phyloP scores from a whole-genome alignment of 1,140 invertebrate species.

The Papilio polyxenes region DNA sequence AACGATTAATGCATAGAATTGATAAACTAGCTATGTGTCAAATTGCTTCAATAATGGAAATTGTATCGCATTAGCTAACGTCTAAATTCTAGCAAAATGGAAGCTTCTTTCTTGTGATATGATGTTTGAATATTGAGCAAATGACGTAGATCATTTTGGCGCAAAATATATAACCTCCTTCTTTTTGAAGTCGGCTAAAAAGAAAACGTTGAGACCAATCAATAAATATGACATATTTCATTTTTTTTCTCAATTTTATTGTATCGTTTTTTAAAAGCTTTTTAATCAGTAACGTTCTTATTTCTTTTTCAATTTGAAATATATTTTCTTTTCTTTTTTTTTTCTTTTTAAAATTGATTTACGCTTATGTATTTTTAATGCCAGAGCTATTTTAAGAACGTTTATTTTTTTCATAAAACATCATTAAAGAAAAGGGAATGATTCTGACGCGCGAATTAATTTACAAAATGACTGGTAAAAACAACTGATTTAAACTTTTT shows the following conservation, averaged over 20 bases:
- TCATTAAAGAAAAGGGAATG: neutral
- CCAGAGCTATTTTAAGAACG: too few relatives aligned
- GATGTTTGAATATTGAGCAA: conserved; percentile 66
- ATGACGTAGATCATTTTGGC: conserved; percentile 39
- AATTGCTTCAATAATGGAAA: conserved; percentile 24
- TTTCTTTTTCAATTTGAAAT: neutral
- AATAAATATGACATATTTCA: neutral
- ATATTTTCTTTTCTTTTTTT: neutral
- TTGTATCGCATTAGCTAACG: conserved; percentile 20
- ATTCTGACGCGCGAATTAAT: neutral
- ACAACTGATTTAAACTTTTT: neutral
- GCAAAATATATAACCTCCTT: neutral
- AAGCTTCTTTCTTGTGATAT: conserved; percentile 63
- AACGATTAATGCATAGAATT: conserved; percentile 12
- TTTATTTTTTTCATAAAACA: neutral
- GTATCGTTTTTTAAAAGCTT: neutral
- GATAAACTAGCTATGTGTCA: conserved; percentile 30
- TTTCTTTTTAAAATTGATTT: neutral
- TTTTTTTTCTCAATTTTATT: neutral
- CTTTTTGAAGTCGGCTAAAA: neutral
- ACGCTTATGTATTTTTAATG: too few relatives aligned
- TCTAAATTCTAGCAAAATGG: conserved; percentile 65
- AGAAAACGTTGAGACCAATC: neutral
- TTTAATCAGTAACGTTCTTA: neutral
- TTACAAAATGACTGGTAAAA: neutral